Evolutionary conservation across 1,140 invertebrate genomes (phyloP).

Genomic region (Drosophila watanabei): DNA sequence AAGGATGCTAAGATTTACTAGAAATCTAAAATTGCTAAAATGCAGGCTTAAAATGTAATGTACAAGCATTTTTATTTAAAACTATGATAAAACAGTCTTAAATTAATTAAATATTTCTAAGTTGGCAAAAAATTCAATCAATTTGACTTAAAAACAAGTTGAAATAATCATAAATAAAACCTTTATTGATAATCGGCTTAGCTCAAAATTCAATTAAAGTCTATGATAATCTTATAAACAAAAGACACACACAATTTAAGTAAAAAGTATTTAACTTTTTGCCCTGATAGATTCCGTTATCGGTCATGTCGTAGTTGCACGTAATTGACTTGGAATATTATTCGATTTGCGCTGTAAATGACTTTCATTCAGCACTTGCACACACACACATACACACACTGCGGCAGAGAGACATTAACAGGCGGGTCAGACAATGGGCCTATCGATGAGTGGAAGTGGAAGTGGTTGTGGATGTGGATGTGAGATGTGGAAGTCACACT

Average conservation of each 20-base stretch:
- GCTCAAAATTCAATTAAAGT: slow-evolving; percentile 1
- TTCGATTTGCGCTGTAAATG: slow-evolving; percentile 81
- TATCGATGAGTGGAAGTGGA: slow-evolving; percentile 24
- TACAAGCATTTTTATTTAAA: no score
- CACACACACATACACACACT: slow-evolving; percentile 3
- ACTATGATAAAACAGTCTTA: background rate
- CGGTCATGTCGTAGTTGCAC: slow-evolving; percentile 68
- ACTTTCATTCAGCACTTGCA: slow-evolving; percentile 66
- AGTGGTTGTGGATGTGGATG: slow-evolving; percentile 3
- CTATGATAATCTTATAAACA: background rate
- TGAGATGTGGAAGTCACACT: slow-evolving; percentile 1
- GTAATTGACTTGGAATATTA: slow-evolving; percentile 82
- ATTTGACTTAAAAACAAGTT: background rate
- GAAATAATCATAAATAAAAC: background rate
- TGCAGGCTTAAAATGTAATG: background rate
- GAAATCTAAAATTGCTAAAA: background rate
- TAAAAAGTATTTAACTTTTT: background rate
- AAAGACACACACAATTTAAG: background rate
- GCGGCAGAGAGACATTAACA: slow-evolving; percentile 1
- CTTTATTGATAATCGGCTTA: background rate
- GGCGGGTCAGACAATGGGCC: slow-evolving; percentile 49
- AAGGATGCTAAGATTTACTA: background rate
- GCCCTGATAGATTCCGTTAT: slow-evolving; percentile 33
- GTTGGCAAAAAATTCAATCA: no score
- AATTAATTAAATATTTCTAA: no score